Conservation (phyloP, 2,888 invertebrate species). For the Andrena praecox region DNA sequence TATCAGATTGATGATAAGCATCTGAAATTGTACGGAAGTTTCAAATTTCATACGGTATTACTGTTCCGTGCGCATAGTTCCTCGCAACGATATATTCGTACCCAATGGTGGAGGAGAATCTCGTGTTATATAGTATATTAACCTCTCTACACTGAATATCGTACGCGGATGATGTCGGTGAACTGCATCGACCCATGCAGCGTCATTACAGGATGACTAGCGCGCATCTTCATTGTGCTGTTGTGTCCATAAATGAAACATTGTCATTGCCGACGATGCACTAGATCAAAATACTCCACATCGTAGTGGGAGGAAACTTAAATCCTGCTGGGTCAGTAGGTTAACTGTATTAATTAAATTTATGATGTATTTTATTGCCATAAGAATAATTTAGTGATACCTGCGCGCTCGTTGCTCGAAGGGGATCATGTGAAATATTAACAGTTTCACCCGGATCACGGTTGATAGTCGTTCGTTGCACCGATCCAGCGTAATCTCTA, state of each 20-base stretch:
- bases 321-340: not conserved
- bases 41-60: too few species aligned
- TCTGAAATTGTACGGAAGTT: too few species aligned
- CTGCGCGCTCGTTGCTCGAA: not conserved
- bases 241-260: not conserved
- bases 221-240: constrained; percentile 16
- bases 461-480: not conserved
- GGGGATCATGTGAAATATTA: not conserved
- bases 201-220: constrained; percentile 41
- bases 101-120: constrained; percentile 4
- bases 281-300: not conserved
- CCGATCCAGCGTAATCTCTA: too few species aligned
- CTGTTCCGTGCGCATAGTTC: not conserved
- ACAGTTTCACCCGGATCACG: not conserved
- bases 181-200: constrained; percentile 45
- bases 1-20: too few species aligned
- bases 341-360: not conserved
- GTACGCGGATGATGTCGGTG: constrained; percentile 27
- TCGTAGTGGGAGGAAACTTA: not conserved
- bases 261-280: not conserved
- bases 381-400: constrained; percentile 2
- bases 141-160: constrained; percentile 20
- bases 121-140: not conserved
- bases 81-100: not conserved
- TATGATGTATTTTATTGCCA: not conserved